Percentiles rank a stretch among this genome's conserved stretches.
These are phyloP conservation scores for Bucco capensis DNA, from an alignment of 2,113 vertebrate genomes.

Conservation along the genomic window DNA sequence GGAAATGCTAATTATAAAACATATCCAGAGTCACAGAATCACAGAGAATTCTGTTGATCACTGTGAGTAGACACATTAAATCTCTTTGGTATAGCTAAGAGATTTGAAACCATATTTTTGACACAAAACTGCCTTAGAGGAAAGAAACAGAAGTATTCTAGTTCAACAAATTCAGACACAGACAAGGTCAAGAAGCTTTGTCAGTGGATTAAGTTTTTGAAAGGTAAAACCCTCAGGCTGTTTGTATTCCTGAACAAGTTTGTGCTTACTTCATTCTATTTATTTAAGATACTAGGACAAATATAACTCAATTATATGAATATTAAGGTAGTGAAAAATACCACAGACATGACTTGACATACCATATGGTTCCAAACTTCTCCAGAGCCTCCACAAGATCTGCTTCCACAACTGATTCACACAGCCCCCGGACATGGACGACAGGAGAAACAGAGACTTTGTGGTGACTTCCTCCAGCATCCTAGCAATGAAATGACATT, in stretches of 20 bases:
- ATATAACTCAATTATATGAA: not conserved
- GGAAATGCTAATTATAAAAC: not conserved
- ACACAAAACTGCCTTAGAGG: not conserved
- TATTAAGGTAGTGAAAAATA: not conserved
- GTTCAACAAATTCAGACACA: not conserved
- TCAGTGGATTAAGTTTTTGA: not conserved
- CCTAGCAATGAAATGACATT: conserved; percentile 61
- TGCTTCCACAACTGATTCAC: conserved; percentile 94
- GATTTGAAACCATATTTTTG: not conserved
- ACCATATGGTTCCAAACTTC: conserved; percentile 96
- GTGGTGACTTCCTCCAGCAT: conserved; percentile 81
- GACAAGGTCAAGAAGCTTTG: not conserved
- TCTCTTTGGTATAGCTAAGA: not conserved
- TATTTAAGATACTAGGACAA: not conserved
- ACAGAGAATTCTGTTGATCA: too few species aligned
- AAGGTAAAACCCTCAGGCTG: not conserved
- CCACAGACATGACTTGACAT: conserved; percentile 18
- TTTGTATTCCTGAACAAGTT: not conserved
- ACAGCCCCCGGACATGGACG: conserved; percentile 91
- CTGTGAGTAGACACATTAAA: not conserved
- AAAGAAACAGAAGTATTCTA: not conserved
- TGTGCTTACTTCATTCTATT: not conserved
- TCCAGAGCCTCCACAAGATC: conserved; percentile 94
- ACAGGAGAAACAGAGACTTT: conserved; percentile 93
- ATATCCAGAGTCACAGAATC: not conserved